These are phyloP conservation scores for Phainopepla nitens DNA, from an alignment of 2,113 vertebrate species.

Conservation along the genomic window DNA sequence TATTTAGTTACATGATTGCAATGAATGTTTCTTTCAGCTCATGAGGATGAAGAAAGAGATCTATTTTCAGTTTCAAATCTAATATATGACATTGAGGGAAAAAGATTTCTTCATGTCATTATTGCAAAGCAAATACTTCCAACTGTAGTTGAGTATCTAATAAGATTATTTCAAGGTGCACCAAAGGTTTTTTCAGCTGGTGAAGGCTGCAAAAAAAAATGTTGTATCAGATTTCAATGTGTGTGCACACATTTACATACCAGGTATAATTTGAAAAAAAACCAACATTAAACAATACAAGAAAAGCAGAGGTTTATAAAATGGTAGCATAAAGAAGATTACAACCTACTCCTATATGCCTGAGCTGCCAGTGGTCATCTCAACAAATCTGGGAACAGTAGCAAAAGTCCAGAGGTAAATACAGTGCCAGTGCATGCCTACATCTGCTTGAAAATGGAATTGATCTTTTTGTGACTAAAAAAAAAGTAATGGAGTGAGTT, in stretches of 20 bases:
- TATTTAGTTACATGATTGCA: background rate
- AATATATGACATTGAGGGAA: background rate
- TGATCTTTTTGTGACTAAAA: background rate
- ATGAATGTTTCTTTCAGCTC: background rate
- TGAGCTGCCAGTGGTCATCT: background rate
- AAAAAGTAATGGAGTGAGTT: background rate
- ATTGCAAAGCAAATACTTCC: background rate
- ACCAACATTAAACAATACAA: background rate
- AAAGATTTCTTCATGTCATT: background rate
- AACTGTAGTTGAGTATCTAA: background rate
- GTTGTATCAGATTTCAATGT: accelerated
- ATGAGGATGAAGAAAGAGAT: background rate
- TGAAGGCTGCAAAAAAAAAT: background rate
- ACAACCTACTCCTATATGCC: background rate
- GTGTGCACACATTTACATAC: background rate
- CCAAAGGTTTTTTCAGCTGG: background rate
- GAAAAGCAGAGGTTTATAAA: background rate
- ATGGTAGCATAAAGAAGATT: background rate
- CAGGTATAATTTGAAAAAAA: background rate
- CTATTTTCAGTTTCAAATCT: background rate
- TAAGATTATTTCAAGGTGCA: background rate
- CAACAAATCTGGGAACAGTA: background rate
- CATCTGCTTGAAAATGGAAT: background rate
- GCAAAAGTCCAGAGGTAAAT: background rate
- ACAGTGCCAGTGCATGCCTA: too few species aligned